A percentile compares a stretch with the other conserved stretches of the same genome.
These are phyloP conservation scores for Tychaedon coryphoeus DNA, from an alignment of 2,113 vertebrate genomes.

Conservation along the genomic window DNA sequence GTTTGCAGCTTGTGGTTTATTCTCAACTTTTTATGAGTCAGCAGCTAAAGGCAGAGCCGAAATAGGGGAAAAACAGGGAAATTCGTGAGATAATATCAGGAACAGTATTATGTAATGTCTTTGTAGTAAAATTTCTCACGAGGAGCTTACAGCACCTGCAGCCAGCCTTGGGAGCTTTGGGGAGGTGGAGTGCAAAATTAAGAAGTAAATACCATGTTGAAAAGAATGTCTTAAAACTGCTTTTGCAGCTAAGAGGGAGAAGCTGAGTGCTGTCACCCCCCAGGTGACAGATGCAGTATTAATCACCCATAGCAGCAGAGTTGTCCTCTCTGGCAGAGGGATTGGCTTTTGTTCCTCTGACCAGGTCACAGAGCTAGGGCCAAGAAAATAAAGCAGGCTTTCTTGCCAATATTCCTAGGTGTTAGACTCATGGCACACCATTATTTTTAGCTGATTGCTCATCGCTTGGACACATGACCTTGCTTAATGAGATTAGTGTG, in stretches of 20 bases:
- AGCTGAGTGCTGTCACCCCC: background rate
- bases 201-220: background rate
- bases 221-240: background rate
- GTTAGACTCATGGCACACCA: slow-evolving; percentile 25
- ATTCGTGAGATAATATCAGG: background rate
- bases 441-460: slow-evolving; percentile 63
- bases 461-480: slow-evolving; percentile 21
- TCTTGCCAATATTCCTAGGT: slow-evolving; percentile 40
- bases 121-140: slow-evolving; percentile 12
- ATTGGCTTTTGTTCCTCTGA: slow-evolving; percentile 43
- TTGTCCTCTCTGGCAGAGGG: background rate
- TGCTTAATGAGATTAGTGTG: slow-evolving; percentile 7
- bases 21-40: slow-evolving; percentile 48
- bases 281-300: slow-evolving; percentile 32
- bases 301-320: background rate
- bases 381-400: slow-evolving; percentile 14
- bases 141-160: slow-evolving; percentile 38
- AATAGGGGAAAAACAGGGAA: slow-evolving; percentile 3
- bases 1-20: slow-evolving; percentile 24
- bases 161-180: slow-evolving; percentile 8
- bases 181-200: background rate
- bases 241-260: slow-evolving; percentile 3
- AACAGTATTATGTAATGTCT: background rate
- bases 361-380: slow-evolving; percentile 40
- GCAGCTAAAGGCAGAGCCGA: background rate